Conservation (phyloP, 2,113 vertebrate species). For the Carassius carassius region DNA sequence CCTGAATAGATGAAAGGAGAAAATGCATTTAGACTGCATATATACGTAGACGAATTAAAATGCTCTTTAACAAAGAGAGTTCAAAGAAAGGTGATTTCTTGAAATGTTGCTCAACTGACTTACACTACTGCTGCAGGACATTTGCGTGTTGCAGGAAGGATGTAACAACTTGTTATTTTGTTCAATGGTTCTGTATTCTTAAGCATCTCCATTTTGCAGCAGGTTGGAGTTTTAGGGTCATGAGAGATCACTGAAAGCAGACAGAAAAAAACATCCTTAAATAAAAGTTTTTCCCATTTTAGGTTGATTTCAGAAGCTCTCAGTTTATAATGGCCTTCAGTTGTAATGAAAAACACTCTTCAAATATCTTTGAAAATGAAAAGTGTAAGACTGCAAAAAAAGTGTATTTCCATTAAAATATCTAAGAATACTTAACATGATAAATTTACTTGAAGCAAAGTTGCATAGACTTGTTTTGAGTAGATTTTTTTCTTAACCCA, state of each 20-base stretch:
- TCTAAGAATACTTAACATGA: too few species aligned
- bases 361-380: too few species aligned
- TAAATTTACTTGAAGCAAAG: too few species aligned
- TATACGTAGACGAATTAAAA: not conserved
- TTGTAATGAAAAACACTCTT: too few species aligned
- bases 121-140: slow-evolving; percentile 46
- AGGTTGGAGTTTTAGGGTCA: not conserved
- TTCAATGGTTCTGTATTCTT: rapidly evolving
- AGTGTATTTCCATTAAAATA: too few species aligned
- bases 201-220: not conserved
- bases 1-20: not conserved
- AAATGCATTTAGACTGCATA: not conserved
- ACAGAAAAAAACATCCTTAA: not conserved
- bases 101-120: slow-evolving; percentile 13
- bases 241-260: slow-evolving; percentile 3
- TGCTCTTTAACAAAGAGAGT: not conserved
- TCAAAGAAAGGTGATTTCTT: not conserved
- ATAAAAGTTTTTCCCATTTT: not conserved
- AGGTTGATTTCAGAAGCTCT: not conserved
- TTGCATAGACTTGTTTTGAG: not conserved
- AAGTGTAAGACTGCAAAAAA: too few species aligned
- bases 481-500: not conserved
- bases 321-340: too few species aligned
- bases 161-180: not conserved
- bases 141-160: not conserved